phyloP scores from a whole-genome alignment of 2,888 invertebrate genomes.

The Spilarctia lutea region DNA sequence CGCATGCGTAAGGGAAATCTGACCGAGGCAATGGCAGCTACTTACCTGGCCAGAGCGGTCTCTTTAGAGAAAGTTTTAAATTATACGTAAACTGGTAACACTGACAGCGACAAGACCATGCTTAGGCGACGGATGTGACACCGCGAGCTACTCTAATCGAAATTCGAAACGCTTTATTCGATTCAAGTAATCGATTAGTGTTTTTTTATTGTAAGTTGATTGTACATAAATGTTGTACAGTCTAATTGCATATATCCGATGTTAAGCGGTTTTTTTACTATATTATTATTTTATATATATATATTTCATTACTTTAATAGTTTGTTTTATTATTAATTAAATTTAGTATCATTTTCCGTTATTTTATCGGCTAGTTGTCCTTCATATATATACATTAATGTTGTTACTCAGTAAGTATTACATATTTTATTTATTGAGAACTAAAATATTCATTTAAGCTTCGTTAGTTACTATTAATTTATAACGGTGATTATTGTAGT shows the following conservation, averaged over 20 bases:
- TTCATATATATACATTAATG: not conserved
- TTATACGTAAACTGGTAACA: slow-evolving; percentile 81
- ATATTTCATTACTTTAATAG: slow-evolving; percentile 10
- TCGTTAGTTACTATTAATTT: no score
- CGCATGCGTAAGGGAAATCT: slow-evolving; percentile 75
- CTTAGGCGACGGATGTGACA: slow-evolving; percentile 53
- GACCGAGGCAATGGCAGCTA: slow-evolving; percentile 58
- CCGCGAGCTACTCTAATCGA: slow-evolving; percentile 22
- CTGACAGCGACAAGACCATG: slow-evolving; percentile 65
- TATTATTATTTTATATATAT: no score
- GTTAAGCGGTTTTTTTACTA: slow-evolving; percentile 21
- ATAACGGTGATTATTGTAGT: not conserved
- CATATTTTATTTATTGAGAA: not conserved
- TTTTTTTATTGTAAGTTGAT: no score
- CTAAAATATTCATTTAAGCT: not conserved
- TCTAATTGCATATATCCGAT: slow-evolving; percentile 7
- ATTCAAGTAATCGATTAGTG: slow-evolving; percentile 26
- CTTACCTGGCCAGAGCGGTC: slow-evolving; percentile 53
- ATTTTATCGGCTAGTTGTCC: not conserved
- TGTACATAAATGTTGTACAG: slow-evolving; percentile 10
- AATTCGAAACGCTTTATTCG: slow-evolving; percentile 28
- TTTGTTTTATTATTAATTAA: not conserved
- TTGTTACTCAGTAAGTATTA: not conserved
- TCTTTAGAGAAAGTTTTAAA: slow-evolving; percentile 83
- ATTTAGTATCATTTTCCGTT: slow-evolving; percentile 13